phyloP scores from a whole-genome alignment of 2,888 invertebrate genomes.

The Mylabris sibirica region DNA sequence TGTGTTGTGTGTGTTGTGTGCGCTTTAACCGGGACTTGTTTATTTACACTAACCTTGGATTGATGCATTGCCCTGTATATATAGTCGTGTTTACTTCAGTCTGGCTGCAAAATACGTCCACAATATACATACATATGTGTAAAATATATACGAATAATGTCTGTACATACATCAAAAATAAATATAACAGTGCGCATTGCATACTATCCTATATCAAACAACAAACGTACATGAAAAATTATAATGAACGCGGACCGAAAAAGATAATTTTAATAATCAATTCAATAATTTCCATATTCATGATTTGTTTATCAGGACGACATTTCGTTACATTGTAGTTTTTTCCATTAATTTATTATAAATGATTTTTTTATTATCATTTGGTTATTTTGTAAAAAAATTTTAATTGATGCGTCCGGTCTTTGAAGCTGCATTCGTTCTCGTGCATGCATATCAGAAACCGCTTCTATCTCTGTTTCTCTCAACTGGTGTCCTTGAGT shows the following conservation, averaged over 20 bases:
- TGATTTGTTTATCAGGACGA: not conserved
- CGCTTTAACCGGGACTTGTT: constrained; percentile 34
- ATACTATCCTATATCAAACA: not conserved
- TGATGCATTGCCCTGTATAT: constrained; percentile 59
- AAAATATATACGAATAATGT: constrained; percentile 47
- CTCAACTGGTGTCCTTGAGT: constrained; percentile 53
- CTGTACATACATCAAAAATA: constrained; percentile 49
- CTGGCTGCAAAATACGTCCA: constrained; percentile 58
- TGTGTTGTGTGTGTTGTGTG: not conserved
- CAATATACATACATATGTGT: constrained; percentile 29
- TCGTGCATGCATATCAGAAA: not conserved
- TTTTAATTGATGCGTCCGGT: constrained; percentile 11
- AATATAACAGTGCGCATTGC: not conserved
- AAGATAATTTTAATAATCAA: constrained; percentile 35
- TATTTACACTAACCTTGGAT: constrained; percentile 56
- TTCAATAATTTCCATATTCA: constrained; percentile 32
- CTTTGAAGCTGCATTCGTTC: not conserved
- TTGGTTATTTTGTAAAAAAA: not conserved
- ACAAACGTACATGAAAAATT: not conserved
- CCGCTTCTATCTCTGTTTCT: not conserved
- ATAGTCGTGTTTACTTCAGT: constrained; percentile 57
- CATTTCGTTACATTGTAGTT: not conserved
- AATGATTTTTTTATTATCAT: not conserved
- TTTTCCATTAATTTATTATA: not conserved
- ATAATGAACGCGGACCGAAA: not conserved